phyloP scores from a whole-genome alignment of 2,888 invertebrate genomes.

The Cheilosia grossa region DNA sequence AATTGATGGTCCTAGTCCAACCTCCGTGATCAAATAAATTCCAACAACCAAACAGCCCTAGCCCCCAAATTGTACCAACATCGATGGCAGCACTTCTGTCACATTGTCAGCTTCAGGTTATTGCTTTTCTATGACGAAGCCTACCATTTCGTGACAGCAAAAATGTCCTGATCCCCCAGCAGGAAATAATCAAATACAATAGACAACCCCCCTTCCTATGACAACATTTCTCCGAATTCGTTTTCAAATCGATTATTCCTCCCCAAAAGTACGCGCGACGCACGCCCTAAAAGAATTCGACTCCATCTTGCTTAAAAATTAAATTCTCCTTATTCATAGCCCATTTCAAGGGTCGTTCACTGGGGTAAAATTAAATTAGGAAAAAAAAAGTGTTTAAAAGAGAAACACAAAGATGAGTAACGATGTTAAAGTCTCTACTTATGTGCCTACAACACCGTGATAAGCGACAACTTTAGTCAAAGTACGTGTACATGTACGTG shows the following conservation, averaged over 20 bases:
- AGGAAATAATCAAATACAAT: slow-evolving; percentile 40
- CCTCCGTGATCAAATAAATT: too few relatives aligned
- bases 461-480: slow-evolving; percentile 72
- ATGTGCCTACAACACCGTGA: slow-evolving; percentile 73
- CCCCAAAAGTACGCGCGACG: slow-evolving; percentile 6
- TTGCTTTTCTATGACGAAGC: slow-evolving; percentile 15
- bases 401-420: slow-evolving; percentile 66
- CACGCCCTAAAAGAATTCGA: not conserved
- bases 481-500: slow-evolving; percentile 56
- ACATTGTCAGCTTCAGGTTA: not conserved
- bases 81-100: not conserved
- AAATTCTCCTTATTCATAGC: slow-evolving; percentile 73
- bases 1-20: too few relatives aligned
- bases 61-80: not conserved
- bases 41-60: not conserved
- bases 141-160: slow-evolving; percentile 18
- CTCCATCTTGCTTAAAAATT: slow-evolving; percentile 63
- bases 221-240: slow-evolving; percentile 32
- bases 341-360: slow-evolving; percentile 62
- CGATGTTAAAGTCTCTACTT: slow-evolving; percentile 70
- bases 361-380: slow-evolving; percentile 64
- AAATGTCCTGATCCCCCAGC: slow-evolving; percentile 4
- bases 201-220: not conserved
- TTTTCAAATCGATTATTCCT: slow-evolving; percentile 49
- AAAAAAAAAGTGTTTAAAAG: slow-evolving; percentile 31